Conservation (phyloP, 2,113 vertebrate genomes). For the Oryzias celebensis region DNA sequence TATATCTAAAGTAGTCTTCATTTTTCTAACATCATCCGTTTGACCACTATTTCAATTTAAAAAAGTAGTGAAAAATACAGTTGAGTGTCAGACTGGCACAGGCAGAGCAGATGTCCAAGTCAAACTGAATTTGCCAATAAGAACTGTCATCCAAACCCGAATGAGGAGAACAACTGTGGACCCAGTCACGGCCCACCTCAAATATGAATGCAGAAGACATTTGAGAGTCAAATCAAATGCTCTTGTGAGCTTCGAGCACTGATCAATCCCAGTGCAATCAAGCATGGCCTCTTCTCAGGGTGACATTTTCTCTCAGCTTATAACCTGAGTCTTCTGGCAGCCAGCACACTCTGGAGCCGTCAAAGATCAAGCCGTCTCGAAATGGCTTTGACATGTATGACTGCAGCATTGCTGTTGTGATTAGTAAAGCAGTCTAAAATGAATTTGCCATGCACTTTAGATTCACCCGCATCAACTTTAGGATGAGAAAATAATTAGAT, state of each 20-base stretch:
- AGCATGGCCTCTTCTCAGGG: slow-evolving; percentile 65
- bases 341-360: slow-evolving; percentile 22
- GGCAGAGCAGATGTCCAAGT: slow-evolving; percentile 17
- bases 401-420: slow-evolving; percentile 1
- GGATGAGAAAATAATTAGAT: not conserved
- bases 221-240: slow-evolving; percentile 71
- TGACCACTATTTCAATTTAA: not conserved
- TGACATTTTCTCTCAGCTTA: slow-evolving; percentile 63
- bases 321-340: slow-evolving; percentile 43
- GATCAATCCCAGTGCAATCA: slow-evolving; percentile 72
- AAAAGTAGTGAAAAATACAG: slow-evolving; percentile 12
- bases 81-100: slow-evolving; percentile 22
- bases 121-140: slow-evolving; percentile 59
- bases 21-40: no score
- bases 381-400: not conserved
- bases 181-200: slow-evolving; percentile 54
- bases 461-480: not conserved
- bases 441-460: slow-evolving; percentile 15
- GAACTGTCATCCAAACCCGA: slow-evolving; percentile 41
- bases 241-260: slow-evolving; percentile 67
- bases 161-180: slow-evolving; percentile 55
- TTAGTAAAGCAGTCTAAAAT: slow-evolving; percentile 30
- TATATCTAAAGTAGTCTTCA: not conserved
- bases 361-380: slow-evolving; percentile 37
- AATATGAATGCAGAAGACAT: slow-evolving; percentile 66